phyloP scores from a whole-genome alignment of 2,797 vertebrate genomes.

The Cryptoblepharus egeriae region DNA sequence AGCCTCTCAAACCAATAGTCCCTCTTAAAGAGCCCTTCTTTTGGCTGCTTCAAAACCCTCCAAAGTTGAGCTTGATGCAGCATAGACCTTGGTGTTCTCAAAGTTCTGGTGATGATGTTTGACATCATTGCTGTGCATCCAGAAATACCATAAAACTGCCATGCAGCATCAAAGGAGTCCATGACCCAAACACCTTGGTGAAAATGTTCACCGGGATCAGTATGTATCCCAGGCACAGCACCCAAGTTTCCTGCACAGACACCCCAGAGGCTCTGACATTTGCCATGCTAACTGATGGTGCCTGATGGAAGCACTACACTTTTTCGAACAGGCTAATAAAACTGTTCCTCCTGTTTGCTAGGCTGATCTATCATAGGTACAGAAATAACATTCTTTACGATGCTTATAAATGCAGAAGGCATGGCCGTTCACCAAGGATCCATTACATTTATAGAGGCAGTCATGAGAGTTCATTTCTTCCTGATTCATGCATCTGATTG shows the following conservation, averaged over 20 bases:
- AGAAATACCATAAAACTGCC: no score
- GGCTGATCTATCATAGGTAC: slow-evolving; percentile 36
- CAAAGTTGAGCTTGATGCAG: no score
- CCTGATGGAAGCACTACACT: neutral
- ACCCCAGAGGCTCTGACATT: neutral
- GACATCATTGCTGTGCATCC: no score
- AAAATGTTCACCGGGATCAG: no score
- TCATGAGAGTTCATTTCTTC: slow-evolving; percentile 36
- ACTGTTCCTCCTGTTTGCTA: slow-evolving; percentile 19
- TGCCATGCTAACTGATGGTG: neutral
- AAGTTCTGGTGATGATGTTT: no score
- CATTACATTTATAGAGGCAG: slow-evolving; percentile 41
- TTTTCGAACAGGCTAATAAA: slow-evolving; percentile 20
- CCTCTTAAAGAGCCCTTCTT: no score
- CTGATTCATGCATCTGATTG: slow-evolving; percentile 39
- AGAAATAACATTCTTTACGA: slow-evolving; percentile 45
- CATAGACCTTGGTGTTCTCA: no score
- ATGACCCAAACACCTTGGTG: no score
- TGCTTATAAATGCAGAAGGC: slow-evolving; percentile 41
- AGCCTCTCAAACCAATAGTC: no score
- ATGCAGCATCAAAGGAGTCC: no score
- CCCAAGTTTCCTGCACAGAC: neutral
- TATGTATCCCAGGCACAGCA: no score
- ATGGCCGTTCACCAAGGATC: slow-evolving; percentile 37
- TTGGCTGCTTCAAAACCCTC: no score